phyloP scores from a whole-genome alignment of 1,140 invertebrate species.

The Matsumurasca onukii region DNA sequence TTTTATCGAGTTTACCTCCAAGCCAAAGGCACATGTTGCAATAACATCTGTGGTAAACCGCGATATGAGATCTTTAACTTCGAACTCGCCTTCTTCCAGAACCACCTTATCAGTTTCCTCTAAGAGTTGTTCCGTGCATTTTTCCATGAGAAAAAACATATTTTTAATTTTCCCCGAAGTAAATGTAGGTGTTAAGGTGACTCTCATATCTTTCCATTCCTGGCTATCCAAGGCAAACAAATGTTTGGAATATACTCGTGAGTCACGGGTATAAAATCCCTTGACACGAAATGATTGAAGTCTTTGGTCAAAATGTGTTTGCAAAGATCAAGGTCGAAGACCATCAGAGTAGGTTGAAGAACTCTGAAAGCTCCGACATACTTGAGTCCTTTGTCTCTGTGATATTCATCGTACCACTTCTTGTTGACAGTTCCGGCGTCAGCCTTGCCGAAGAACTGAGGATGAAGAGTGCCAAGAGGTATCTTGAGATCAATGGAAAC shows the following conservation, averaged over 20 bases:
- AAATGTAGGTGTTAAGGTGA: constrained; percentile 60
- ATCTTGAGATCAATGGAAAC: background rate
- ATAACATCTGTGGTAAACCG: constrained; percentile 49
- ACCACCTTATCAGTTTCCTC: constrained; percentile 15
- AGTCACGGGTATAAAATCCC: constrained; percentile 49
- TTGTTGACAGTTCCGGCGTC: background rate
- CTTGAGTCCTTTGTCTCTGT: background rate
- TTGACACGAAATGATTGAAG: constrained; percentile 54
- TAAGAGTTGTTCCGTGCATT: constrained; percentile 41
- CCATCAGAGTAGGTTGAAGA: constrained; percentile 10
- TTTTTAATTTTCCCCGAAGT: constrained; percentile 61
- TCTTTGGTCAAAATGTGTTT: constrained; percentile 55
- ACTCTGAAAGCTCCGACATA: constrained; percentile 21
- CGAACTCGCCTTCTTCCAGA: background rate
- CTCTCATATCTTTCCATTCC: constrained; percentile 58
- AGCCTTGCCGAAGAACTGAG: background rate
- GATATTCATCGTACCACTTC: constrained; percentile 1
- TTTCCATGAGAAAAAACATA: constrained; percentile 54
- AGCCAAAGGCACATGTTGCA: constrained; percentile 48
- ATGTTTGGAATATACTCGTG: constrained; percentile 54
- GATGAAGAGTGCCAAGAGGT: constrained; percentile 1
- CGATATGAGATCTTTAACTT: constrained; percentile 26
- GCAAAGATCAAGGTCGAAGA: constrained; percentile 48
- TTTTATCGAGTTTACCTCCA: constrained; percentile 48
- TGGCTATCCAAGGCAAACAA: constrained; percentile 53